These are phyloP conservation scores for Spheniscus mendiculus DNA, from an alignment of 2,113 vertebrate species.

Conservation along the genomic window DNA sequence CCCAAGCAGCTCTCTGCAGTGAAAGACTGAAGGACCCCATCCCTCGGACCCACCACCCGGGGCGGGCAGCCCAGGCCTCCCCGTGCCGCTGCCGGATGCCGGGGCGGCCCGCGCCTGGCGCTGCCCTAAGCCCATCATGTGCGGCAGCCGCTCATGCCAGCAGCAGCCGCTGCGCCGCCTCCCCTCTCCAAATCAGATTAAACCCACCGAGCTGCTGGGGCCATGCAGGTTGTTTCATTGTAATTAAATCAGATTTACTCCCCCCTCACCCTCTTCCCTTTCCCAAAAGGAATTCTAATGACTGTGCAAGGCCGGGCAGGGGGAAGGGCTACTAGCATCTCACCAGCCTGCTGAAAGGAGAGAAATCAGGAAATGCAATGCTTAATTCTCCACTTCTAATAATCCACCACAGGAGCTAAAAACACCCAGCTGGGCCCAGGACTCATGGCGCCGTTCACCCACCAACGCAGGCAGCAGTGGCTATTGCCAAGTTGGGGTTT, in stretches of 20 bases:
- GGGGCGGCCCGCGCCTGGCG: slow-evolving; percentile 14
- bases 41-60: background rate
- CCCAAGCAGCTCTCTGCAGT: rapidly evolving
- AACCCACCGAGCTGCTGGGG: background rate
- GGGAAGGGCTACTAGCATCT: background rate
- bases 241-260: slow-evolving; percentile 55
- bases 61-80: background rate
- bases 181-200: slow-evolving; percentile 50
- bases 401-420: background rate
- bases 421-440: background rate
- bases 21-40: background rate
- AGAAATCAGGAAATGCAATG: background rate
- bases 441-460: background rate
- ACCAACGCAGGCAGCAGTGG: rapidly evolving
- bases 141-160: background rate
- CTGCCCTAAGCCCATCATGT: slow-evolving; percentile 50
- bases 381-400: background rate
- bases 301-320: background rate
- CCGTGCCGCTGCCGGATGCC: background rate
- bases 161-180: background rate
- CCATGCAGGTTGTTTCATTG: background rate
- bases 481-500: background rate
- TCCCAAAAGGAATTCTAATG: slow-evolving; percentile 5
- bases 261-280: background rate
- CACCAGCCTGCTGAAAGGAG: background rate